phyloP scores from a whole-genome alignment of 2,888 invertebrate genomes.

The Cosmopolites sordidus region DNA sequence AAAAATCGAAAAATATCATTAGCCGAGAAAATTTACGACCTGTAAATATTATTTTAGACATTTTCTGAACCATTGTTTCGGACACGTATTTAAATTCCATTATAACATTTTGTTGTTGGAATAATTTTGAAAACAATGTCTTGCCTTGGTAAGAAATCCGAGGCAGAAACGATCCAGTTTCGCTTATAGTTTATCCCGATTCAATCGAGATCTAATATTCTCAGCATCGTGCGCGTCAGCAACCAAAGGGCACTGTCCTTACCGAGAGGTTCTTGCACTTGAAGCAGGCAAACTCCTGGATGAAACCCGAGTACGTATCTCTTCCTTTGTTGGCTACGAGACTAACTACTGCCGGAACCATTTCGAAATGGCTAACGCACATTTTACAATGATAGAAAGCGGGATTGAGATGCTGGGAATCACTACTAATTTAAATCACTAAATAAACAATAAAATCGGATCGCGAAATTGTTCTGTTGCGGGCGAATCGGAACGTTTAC shows the following conservation, averaged over 20 bases:
- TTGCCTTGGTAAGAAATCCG: not conserved
- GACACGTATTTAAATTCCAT: no score
- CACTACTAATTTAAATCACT: not conserved
- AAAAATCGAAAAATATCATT: no score
- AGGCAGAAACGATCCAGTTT: not conserved
- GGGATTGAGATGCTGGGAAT: not conserved
- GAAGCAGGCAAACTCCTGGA: constrained; percentile 45
- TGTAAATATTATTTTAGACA: no score
- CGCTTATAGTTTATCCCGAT: not conserved
- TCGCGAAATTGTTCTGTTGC: not conserved
- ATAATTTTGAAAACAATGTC: not conserved
- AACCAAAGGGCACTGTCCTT: constrained; percentile 26
- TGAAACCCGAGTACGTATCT: constrained; percentile 46
- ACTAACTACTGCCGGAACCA: constrained; percentile 48
- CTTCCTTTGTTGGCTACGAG: constrained; percentile 46
- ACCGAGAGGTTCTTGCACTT: constrained; percentile 45
- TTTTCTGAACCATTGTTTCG: no score
- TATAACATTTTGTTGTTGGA: no score
- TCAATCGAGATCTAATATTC: not conserved
- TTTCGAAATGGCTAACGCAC: constrained; percentile 46
- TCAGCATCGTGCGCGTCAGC: not conserved
- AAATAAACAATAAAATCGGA: not conserved
- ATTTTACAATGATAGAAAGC: constrained; percentile 34
- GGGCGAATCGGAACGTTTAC: not conserved
- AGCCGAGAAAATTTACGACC: no score